These are phyloP conservation scores for Staurois parvus DNA, from an alignment of 2,797 vertebrate genomes.

Conservation along the genomic window DNA sequence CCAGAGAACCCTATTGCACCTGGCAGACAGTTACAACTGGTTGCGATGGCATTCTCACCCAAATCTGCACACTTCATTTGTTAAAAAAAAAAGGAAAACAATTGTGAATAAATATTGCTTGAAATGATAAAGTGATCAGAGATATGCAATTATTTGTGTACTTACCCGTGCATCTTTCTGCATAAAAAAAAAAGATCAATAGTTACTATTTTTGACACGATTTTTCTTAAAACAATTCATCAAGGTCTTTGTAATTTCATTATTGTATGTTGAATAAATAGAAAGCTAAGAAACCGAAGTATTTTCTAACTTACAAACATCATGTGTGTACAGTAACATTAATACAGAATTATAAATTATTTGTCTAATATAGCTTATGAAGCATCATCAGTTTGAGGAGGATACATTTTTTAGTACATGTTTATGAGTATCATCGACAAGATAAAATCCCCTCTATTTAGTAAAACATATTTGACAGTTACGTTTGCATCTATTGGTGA, in stretches of 20 bases:
- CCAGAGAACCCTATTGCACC: conserved; percentile 76
- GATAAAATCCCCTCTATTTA: no score
- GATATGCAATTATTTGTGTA: conserved; percentile 11
- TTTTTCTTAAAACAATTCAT: not conserved
- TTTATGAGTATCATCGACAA: no score
- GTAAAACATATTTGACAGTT: no score
- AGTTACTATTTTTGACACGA: not conserved
- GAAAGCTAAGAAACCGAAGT: not conserved
- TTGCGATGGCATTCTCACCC: conserved; percentile 63
- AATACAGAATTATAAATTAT: no score
- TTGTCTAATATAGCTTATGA: no score
- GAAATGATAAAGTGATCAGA: not conserved
- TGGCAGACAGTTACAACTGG: conserved; percentile 76
- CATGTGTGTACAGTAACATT: no score
- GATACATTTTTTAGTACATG: no score
- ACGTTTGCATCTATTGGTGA: no score
- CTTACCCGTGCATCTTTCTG: conserved; percentile 32
- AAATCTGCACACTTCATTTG: conserved; percentile 52
- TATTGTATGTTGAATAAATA: not conserved
- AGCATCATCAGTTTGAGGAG: no score
- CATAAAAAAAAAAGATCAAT: conserved; percentile 5
- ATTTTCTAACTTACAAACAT: no score
- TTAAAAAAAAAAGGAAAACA: not conserved
- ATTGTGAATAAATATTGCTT: not conserved
- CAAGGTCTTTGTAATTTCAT: not conserved